Evolutionary conservation across 1,140 invertebrate genomes (phyloP), one percentile per base, ranked within the genome.

Genomic region (Musca vetustissima): DNA sequence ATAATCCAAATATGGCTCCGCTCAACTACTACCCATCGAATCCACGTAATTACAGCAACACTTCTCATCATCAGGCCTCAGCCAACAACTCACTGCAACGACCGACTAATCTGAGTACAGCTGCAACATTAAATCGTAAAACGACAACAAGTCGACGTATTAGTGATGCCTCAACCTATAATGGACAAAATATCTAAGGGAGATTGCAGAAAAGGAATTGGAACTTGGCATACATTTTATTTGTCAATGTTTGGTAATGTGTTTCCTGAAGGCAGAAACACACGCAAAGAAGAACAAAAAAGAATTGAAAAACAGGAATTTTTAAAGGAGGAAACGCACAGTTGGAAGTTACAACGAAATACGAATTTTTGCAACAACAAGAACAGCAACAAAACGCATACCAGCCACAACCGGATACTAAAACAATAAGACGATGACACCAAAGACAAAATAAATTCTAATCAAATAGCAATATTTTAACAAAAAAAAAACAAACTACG

Each of bases 1-100:
- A 93, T 75, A 87, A 92, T 74, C 91, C 91, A 0, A 93, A 93
- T 81, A 83, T 93, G 52, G 91, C 88, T 3, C 91, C 91, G 4
- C 74, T 92, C 17, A 92, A 92, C 75, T 84, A 92, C 2, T 89
- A 91, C 75, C 89, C 89, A 8, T 70, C 69, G 17, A 22, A 67
- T 64, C 69, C 64, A 32, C 61, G 57, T 7, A 69, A 43, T 53
- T 43, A 43, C 13, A 43, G 6, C 36, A 43, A 43, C 11, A 43
- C 7, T n/a, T n/a, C n/a, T 43, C 36, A 43, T 43, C 85, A 85
- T 36, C 83, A 83, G n/a, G 3, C 28, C 67, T 79, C 80, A 19
- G 74, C 74, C 1, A 55, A 32, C 15, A 70, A 61, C 28, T 79
- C 78, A 43, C 17, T 72, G 70, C 57, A 73, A 67, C 55, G 17